Base-by-base conservation (phyloP, 2,113 vertebrate genomes). In the Lagopus muta region DNA sequence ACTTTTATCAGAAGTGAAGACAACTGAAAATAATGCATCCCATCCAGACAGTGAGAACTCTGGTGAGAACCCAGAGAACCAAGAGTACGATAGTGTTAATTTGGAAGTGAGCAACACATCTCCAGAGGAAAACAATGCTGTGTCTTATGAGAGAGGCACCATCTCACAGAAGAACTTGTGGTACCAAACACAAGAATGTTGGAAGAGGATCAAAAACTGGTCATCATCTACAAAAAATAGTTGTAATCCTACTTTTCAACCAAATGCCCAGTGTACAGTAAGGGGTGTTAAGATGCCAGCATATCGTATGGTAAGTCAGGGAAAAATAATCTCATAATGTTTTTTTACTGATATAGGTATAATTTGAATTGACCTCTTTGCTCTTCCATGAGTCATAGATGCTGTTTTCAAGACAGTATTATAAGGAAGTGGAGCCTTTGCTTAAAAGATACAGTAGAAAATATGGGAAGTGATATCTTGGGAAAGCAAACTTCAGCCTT, bases 231-330 rank as follows among this genome's bases (percentile, higher is more conserved):
- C 12, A 67, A 79, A 91, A 82, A 5, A 24, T 43, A 15, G 20
- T 4, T 48, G 43, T 36, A 86, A 75, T 22, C 17, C 25, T 78
- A 20, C 14, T 48, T 81, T 32, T 45, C 13, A 20, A 66, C 22
- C 57, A 25, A 83, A 47, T 25, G 25, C 3, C 28, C 13, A 0
- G 0, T 17, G 50, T 62, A 52, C 71, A 0, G 1, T 25, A n/a
- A 18, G 2, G 14, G n/a, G 57, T 15, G 6, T 30, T 19, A n/a
- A 47, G 65, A 71, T 47, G 8, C 27, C 38, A 80, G 22, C 4
- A 52, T 65, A 47, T 20, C 2, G 0, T 45, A 21, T 2, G 60
- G 81, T 85, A 36, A 86, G 10, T 0, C 1, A 28, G 11, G 22
- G 62, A 52, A 78, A 36, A 62, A 61, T 48, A 64, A 32, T 42